Evolutionary conservation across 2,797 vertebrate genomes (phyloP).

Genomic region (Holocentrus rufus): DNA sequence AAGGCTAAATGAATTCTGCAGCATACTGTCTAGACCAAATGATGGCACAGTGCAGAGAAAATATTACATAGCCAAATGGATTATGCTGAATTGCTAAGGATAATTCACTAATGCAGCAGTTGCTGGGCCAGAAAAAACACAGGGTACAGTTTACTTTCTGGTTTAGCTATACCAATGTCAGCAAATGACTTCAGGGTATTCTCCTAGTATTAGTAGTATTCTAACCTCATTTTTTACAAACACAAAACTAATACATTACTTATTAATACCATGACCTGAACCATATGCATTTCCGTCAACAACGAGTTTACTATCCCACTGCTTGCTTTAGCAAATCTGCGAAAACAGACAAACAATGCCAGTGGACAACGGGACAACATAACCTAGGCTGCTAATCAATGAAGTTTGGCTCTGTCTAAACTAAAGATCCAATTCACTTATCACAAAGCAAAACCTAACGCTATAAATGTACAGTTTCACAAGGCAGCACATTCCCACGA

Average conservation of each 20-base stretch:
- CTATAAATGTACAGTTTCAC: background rate
- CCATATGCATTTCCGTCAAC: background rate
- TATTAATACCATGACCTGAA: background rate
- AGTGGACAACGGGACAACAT: background rate
- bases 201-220: background rate
- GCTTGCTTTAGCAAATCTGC: background rate
- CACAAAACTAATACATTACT: background rate
- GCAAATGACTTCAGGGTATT: background rate
- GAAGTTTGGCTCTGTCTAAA: background rate
- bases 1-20: constrained; percentile 29
- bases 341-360: background rate
- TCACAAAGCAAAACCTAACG: background rate
- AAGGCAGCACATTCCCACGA: background rate
- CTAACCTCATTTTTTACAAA: background rate
- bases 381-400: too few species aligned
- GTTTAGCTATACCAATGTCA: background rate
- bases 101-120: constrained; percentile 24
- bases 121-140: constrained; percentile 2
- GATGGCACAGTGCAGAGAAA: constrained; percentile 9
- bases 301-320: constrained; percentile 18
- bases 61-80: constrained; percentile 18
- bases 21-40: constrained; percentile 3
- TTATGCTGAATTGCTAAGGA: constrained; percentile 9
- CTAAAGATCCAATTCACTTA: background rate
- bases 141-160: background rate